Conservation (phyloP, 2,888 invertebrate species). For the Pelosia muscerda region DNA sequence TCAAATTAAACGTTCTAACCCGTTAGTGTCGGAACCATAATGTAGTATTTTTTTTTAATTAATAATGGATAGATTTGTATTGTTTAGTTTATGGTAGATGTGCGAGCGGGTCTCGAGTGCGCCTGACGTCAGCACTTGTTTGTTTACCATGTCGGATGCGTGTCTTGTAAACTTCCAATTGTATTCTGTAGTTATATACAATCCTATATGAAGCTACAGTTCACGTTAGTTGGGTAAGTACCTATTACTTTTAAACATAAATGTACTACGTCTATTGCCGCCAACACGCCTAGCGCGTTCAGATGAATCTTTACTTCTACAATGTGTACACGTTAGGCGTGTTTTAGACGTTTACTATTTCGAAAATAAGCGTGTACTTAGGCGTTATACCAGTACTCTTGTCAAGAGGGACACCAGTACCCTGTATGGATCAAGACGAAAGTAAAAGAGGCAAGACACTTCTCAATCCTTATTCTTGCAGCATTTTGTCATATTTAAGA, state of each 20-base stretch:
- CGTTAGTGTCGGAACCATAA: slow-evolving; percentile 11
- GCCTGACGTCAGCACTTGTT: slow-evolving; percentile 77
- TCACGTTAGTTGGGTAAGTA: slow-evolving; percentile 15
- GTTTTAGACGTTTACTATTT: neutral
- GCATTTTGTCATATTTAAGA: too few species aligned
- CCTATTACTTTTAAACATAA: slow-evolving; percentile 15
- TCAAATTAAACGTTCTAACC: slow-evolving; percentile 18
- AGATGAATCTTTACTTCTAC: neutral
- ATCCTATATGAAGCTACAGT: slow-evolving; percentile 34
- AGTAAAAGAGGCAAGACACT: too few species aligned
- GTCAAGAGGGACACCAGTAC: too few species aligned
- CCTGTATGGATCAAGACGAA: too few species aligned
- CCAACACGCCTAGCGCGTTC: neutral
- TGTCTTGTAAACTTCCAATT: slow-evolving; percentile 79
- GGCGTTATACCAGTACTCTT: too few species aligned
- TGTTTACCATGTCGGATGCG: slow-evolving; percentile 78
- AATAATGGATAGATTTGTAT: slow-evolving; percentile 37
- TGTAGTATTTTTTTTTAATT: slow-evolving; percentile 22
- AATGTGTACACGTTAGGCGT: neutral
- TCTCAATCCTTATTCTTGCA: too few species aligned
- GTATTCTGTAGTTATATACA: slow-evolving; percentile 70
- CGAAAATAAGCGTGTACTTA: too few species aligned
- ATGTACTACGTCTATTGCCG: neutral
- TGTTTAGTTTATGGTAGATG: slow-evolving; percentile 20
- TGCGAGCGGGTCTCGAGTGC: slow-evolving; percentile 44